A percentile compares a stretch with the other conserved stretches of the same genome.
These are phyloP conservation scores for Halyomorpha halys DNA, from an alignment of 1,140 invertebrate genomes.

Conservation along the genomic window DNA sequence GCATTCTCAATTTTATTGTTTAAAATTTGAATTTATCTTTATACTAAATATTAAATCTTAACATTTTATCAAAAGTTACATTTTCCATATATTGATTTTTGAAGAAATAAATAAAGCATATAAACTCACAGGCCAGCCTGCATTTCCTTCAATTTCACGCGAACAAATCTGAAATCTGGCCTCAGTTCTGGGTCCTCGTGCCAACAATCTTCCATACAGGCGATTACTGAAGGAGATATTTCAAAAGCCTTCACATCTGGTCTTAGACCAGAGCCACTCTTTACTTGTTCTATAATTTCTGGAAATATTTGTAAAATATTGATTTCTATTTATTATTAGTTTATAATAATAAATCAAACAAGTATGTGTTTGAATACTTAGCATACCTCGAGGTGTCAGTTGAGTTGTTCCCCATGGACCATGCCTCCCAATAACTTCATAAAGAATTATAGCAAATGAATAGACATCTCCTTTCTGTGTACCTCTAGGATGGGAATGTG, in stretches of 20 bases:
- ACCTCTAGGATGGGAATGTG: conserved; percentile 39
- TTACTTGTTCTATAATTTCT: conserved; percentile 31
- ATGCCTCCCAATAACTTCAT: conserved; percentile 54
- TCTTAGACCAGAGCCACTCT: conserved; percentile 32
- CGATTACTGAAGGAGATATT: conserved; percentile 38
- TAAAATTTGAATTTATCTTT: no score
- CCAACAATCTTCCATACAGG: conserved; percentile 66
- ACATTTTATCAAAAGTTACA: no score
- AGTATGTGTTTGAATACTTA: neutral
- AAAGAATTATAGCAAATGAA: conserved; percentile 56
- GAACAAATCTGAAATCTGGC: conserved; percentile 57
- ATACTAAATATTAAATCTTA: no score
- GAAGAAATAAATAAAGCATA: conserved; percentile 5
- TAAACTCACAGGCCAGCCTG: conserved; percentile 56
- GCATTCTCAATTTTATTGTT: no score
- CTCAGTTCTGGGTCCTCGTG: conserved; percentile 57
- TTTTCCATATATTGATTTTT: neutral
- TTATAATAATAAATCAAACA: no score
- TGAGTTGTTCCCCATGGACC: conserved; percentile 58
- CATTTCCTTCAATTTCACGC: conserved; percentile 62
- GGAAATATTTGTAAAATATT: neutral
- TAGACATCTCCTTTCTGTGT: conserved; percentile 65
- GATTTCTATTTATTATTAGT: no score
- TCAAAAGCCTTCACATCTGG: conserved; percentile 35
- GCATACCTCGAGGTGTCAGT: conserved; percentile 47